These are phyloP conservation scores for Miltochrista miniata DNA, from an alignment of 2,888 invertebrate genomes.

Conservation along the genomic window DNA sequence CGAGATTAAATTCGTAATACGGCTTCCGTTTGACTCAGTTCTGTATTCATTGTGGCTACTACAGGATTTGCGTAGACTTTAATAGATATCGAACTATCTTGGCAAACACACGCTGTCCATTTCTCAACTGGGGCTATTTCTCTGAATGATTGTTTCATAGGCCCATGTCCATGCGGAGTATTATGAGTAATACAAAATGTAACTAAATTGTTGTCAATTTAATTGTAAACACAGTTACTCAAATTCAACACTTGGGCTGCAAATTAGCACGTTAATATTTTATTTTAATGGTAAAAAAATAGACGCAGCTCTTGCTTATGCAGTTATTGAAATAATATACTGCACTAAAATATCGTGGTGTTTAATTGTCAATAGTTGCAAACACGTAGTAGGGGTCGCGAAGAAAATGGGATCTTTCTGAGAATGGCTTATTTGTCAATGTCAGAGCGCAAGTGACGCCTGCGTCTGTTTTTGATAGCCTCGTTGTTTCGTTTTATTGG, in stretches of 20 bases:
- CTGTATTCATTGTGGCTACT: slow-evolving; percentile 68
- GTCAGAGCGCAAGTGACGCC: slow-evolving; percentile 53
- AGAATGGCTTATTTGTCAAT: slow-evolving; percentile 71
- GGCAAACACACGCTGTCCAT: background rate
- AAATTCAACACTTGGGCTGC: too few relatives aligned
- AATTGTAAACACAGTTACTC: too few relatives aligned
- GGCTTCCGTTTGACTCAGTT: slow-evolving; percentile 66
- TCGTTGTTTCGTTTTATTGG: slow-evolving; percentile 72
- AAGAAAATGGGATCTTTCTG: slow-evolving; percentile 69
- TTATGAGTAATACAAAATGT: too few relatives aligned
- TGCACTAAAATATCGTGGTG: background rate
- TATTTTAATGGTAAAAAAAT: too few relatives aligned
- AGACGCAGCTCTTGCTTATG: too few relatives aligned
- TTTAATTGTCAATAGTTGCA: slow-evolving; percentile 31
- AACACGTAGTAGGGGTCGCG: slow-evolving; percentile 57
- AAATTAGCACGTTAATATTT: too few relatives aligned
- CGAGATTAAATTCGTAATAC: slow-evolving; percentile 81
- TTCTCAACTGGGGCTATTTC: too few relatives aligned
- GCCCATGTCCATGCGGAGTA: too few relatives aligned
- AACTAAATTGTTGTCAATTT: too few relatives aligned
- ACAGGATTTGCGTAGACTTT: slow-evolving; percentile 47
- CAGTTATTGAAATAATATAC: background rate
- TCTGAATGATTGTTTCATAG: slow-evolving; percentile 6
- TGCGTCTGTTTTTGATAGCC: slow-evolving; percentile 72
- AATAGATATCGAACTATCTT: slow-evolving; percentile 29